Conservation (phyloP, 2,113 vertebrate species). For the Periophthalmodon schlosseri region DNA sequence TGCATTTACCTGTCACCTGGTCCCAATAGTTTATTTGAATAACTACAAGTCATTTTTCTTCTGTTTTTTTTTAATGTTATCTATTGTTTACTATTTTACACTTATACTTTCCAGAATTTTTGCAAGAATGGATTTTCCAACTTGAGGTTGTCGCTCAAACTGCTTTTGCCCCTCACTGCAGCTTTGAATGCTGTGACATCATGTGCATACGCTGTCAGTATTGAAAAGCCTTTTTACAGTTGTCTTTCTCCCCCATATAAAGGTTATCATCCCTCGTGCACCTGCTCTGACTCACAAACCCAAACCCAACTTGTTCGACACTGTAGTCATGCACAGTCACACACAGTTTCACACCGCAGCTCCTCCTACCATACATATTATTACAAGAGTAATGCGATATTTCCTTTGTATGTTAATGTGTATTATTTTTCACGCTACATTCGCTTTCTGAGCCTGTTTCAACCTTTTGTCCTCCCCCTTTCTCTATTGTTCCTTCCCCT, state of each 20-base stretch:
- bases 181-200: background rate
- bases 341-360: conserved; percentile 26
- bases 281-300: conserved; percentile 36
- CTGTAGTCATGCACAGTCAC: conserved; percentile 37
- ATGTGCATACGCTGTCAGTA: background rate
- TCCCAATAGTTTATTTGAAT: too few relatives aligned
- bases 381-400: conserved; percentile 71
- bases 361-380: conserved; percentile 43
- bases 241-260: background rate
- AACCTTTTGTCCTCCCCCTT: conserved; percentile 56
- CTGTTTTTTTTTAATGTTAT: too few relatives aligned
- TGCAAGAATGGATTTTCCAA: too few relatives aligned
- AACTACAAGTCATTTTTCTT: too few relatives aligned
- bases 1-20: too few relatives aligned
- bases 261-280: conserved; percentile 4
- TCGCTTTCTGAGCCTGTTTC: conserved; percentile 58
- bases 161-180: background rate
- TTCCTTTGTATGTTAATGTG: conserved; percentile 78
- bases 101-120: too few relatives aligned
- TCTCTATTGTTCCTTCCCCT: conserved; percentile 71
- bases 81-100: too few relatives aligned
- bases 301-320: conserved; percentile 32
- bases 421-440: conserved; percentile 74
- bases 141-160: too few relatives aligned
- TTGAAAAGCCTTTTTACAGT: background rate